Evolutionary conservation across 2,113 vertebrate genomes (phyloP).

Genomic region (Anser cygnoides): DNA sequence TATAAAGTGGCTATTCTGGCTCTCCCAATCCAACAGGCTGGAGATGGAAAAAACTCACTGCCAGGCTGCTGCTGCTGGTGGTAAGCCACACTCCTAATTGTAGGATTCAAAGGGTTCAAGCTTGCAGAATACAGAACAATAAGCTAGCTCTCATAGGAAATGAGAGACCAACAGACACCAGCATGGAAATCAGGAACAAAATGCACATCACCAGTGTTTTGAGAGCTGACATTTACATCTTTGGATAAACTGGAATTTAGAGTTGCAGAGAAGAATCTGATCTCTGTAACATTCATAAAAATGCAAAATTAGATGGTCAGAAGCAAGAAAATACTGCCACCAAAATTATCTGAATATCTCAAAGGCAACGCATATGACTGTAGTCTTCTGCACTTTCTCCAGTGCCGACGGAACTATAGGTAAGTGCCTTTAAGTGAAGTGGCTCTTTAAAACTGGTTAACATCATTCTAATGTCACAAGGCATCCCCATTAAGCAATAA

Average conservation of each 20-base stretch:
- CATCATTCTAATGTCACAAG: background rate
- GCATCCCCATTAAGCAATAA: background rate
- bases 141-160: background rate
- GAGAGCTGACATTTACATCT: background rate
- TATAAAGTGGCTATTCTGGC: background rate
- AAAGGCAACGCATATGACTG: background rate
- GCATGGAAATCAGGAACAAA: background rate
- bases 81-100: background rate
- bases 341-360: background rate
- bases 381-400: background rate
- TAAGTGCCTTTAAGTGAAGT: background rate
- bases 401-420: background rate
- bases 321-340: background rate
- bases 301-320: background rate
- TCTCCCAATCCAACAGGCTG: background rate
- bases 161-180: background rate
- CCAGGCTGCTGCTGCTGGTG: background rate
- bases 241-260: background rate
- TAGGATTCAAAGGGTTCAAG: background rate
- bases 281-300: fast-evolving
- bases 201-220: background rate
- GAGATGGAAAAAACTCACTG: background rate
- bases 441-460: background rate
- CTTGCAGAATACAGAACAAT: background rate
- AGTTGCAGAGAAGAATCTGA: background rate